phyloP scores from a whole-genome alignment of 2,888 invertebrate genomes.

The Ornithoptera priamus region DNA sequence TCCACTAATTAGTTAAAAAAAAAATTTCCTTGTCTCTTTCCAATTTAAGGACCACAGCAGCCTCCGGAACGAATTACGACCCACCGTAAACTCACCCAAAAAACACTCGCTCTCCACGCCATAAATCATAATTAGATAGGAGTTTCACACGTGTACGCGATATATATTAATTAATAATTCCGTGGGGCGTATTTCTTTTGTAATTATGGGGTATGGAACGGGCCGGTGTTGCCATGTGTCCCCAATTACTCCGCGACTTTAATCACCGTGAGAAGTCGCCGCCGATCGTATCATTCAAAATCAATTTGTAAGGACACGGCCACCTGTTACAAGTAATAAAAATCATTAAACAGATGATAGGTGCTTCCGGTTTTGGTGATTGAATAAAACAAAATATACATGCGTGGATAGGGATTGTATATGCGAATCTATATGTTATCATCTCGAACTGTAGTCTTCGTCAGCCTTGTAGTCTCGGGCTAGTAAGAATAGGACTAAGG shows the following conservation, averaged over 20 bases:
- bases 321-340: no score
- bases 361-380: no score
- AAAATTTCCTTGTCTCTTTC: slow-evolving; percentile 11
- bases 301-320: slow-evolving; percentile 34
- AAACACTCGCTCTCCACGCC: slow-evolving; percentile 15
- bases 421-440: no score
- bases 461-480: no score
- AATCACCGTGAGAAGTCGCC: slow-evolving; percentile 45
- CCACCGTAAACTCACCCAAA: slow-evolving; percentile 16
- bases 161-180: slow-evolving; percentile 43
- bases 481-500: no score
- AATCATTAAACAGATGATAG: no score
- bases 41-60: slow-evolving; percentile 14
- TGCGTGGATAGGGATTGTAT: no score
- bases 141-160: slow-evolving; percentile 40
- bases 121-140: slow-evolving; percentile 42
- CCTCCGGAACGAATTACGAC: slow-evolving; percentile 26
- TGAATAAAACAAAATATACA: no score
- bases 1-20: slow-evolving; percentile 3
- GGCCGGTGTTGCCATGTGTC: slow-evolving; percentile 44
- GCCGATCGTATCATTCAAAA: slow-evolving; percentile 36
- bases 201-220: slow-evolving; percentile 37
- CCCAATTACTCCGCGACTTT: slow-evolving; percentile 42
- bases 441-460: no score
- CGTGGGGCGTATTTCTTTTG: slow-evolving; percentile 43